Evolutionary conservation across 2,888 invertebrate genomes (phyloP).

Genomic region (Diaprepes abbreviatus): DNA sequence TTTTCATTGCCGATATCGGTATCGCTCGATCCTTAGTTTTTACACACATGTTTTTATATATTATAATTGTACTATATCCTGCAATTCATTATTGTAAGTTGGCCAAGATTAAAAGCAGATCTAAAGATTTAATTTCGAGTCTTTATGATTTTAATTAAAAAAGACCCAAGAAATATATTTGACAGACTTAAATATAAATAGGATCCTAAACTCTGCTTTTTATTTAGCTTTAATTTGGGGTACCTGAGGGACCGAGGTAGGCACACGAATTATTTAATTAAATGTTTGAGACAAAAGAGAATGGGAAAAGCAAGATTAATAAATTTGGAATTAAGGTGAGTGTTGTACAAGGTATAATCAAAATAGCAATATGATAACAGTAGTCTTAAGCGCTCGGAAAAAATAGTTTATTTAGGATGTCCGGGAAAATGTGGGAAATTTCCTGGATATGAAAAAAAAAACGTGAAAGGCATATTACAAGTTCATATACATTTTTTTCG

Average conservation of each 20-base stretch:
- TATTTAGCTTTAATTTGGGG: constrained; percentile 35
- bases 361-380: too few species aligned
- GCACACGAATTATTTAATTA: constrained; percentile 43
- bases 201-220: constrained; percentile 36
- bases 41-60: too few species aligned
- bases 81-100: too few species aligned
- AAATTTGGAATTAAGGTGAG: constrained; percentile 33
- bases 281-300: constrained; percentile 39
- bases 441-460: not conserved
- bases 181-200: constrained; percentile 40
- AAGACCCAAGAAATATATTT: constrained; percentile 31
- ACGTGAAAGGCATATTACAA: not conserved
- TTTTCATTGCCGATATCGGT: too few species aligned
- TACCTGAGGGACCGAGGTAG: constrained; percentile 41
- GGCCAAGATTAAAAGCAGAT: not conserved
- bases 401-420: too few species aligned
- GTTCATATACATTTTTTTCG: too few species aligned
- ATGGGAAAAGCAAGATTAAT: constrained; percentile 34
- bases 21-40: too few species aligned
- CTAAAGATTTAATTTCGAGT: not conserved
- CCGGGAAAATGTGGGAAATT: not conserved
- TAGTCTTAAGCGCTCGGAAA: too few species aligned
- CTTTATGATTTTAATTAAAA: constrained; percentile 31
- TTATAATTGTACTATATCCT: too few species aligned
- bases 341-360: constrained; percentile 14